Conservation (phyloP, 2,797 vertebrate species). For the Enoplosus armatus region DNA sequence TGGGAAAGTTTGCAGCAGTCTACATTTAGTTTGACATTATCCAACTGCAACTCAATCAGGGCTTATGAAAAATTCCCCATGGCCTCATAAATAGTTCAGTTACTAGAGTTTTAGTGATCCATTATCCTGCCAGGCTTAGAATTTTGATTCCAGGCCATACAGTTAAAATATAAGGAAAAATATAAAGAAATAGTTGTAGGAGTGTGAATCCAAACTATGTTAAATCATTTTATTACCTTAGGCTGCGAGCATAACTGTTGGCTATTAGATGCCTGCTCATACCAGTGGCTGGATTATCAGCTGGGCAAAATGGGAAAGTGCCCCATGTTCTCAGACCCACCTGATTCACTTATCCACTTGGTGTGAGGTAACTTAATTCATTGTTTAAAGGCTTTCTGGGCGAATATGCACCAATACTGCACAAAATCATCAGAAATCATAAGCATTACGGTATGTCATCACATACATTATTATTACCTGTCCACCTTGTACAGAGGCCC, state of each 20-base stretch:
- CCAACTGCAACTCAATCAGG: background rate
- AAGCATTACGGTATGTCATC: background rate
- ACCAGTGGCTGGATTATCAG: background rate
- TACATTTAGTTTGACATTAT: background rate
- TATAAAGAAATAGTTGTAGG: background rate
- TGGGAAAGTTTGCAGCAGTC: constrained; percentile 25
- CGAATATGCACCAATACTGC: background rate
- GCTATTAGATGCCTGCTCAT: background rate
- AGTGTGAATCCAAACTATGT: background rate
- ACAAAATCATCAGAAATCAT: background rate
- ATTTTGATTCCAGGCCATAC: background rate
- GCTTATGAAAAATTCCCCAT: background rate
- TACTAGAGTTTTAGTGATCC: background rate
- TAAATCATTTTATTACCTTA: constrained; percentile 4
- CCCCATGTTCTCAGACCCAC: background rate
- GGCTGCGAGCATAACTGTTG: background rate
- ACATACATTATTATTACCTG: background rate
- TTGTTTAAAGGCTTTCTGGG: background rate
- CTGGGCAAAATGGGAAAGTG: background rate
- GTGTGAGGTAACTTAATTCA: background rate
- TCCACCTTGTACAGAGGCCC: background rate
- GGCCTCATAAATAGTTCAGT: background rate
- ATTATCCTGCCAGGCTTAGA: background rate
- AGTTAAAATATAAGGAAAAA: background rate
- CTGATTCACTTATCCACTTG: background rate